These are phyloP conservation scores for Saguinus imperator DNA, from an alignment of 2,113 vertebrate genomes.

Conservation along the genomic window DNA sequence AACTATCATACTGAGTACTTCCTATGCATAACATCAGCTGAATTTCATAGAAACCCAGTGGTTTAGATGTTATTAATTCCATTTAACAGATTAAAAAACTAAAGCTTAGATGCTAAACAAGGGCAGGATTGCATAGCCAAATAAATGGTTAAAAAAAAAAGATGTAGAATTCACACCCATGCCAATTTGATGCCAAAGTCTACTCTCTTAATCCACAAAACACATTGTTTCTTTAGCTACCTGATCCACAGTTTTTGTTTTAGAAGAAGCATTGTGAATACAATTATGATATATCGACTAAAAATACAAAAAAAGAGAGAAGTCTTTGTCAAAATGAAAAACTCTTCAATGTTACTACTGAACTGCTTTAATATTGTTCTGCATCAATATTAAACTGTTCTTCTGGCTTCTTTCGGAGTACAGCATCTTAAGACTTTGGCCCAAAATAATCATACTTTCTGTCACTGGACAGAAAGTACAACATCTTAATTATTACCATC, in stretches of 20 bases:
- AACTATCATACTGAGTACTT: neutral
- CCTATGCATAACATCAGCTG: neutral
- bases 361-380: neutral
- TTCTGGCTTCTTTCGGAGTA: neutral
- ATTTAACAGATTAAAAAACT: neutral
- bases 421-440: neutral
- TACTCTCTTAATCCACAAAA: neutral
- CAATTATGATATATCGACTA: neutral
- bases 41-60: neutral
- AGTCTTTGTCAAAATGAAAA: neutral
- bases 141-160: neutral
- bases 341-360: neutral
- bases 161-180: neutral
- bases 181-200: neutral
- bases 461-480: neutral
- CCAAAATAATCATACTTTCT: neutral
- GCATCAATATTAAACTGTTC: neutral
- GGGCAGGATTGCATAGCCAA: neutral
- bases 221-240: neutral
- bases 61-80: neutral
- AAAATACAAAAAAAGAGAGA: neutral
- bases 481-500: constrained; percentile 21
- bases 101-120: neutral
- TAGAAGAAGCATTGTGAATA: neutral
- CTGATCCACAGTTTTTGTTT: neutral